Evolutionary conservation across 2,797 vertebrate genomes (phyloP).

Genomic region (Paguma larvata): DNA sequence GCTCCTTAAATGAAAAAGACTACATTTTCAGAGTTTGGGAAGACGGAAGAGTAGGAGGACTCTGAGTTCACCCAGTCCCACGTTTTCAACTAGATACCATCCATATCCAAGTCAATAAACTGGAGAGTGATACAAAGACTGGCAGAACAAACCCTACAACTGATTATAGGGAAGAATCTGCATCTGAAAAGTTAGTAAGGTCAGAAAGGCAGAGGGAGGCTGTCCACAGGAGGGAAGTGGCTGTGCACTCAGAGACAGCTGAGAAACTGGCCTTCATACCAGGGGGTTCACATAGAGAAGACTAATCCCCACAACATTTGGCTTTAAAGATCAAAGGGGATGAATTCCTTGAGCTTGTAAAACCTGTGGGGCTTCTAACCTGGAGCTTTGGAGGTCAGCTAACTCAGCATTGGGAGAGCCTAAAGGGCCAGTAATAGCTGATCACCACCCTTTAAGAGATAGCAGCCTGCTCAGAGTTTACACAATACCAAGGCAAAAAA

Average conservation of each 20-base stretch:
- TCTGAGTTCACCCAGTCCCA: not conserved
- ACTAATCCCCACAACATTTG: not conserved
- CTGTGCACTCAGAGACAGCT: not conserved
- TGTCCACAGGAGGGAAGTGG: not conserved
- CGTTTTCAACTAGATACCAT: not conserved
- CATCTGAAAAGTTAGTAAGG: not conserved
- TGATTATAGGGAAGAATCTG: not conserved
- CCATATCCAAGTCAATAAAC: not conserved
- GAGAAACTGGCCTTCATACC: not conserved
- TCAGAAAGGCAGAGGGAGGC: not conserved
- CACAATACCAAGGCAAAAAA: not conserved
- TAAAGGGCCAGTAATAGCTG: not conserved
- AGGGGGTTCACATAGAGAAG: not conserved
- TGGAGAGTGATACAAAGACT: not conserved
- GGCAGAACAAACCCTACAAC: not conserved
- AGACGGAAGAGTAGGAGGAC: not conserved
- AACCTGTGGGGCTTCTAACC: not conserved
- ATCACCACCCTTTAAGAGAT: not conserved
- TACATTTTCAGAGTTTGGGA: constrained; percentile 1
- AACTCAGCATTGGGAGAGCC: not conserved
- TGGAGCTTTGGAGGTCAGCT: not conserved
- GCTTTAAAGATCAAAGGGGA: not conserved
- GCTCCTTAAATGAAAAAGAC: constrained; percentile 44
- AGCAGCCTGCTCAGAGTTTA: not conserved
- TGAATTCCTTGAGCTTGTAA: not conserved